Evolutionary conservation across 1,140 invertebrate species (phyloP).

Genomic region (Tetragonula clypearis): DNA sequence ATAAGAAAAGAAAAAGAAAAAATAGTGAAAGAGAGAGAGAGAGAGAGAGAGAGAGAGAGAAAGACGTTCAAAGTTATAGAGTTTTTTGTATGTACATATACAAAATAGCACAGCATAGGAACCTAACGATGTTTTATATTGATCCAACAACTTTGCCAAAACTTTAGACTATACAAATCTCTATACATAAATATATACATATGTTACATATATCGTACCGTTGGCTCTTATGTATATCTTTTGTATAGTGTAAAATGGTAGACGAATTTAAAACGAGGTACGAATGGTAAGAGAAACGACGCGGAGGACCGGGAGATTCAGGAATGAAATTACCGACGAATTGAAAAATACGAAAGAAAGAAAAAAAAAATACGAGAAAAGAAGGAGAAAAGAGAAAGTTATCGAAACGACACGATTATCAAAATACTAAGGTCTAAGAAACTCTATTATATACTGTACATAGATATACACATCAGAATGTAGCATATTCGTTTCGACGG

Average conservation of each 20-base stretch:
- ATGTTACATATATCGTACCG: constrained; percentile 65
- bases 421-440: background rate
- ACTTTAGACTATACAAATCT: constrained; percentile 67
- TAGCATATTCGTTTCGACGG: constrained; percentile 11
- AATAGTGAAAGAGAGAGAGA: too few relatives aligned
- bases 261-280: constrained; percentile 39
- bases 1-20: too few relatives aligned
- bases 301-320: constrained; percentile 29
- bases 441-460: constrained; percentile 21
- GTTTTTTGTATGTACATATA: constrained; percentile 64
- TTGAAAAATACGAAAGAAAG: background rate
- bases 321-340: constrained; percentile 13
- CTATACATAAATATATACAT: constrained; percentile 64
- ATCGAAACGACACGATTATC: background rate
- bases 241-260: constrained; percentile 72
- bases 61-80: constrained; percentile 63
- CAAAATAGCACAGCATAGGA: constrained; percentile 48
- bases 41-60: too few relatives aligned
- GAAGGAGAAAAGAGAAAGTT: background rate
- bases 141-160: constrained; percentile 71
- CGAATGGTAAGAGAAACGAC: background rate
- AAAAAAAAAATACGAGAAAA: background rate
- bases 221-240: constrained; percentile 71
- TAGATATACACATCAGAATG: constrained; percentile 9
- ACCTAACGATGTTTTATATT: constrained; percentile 69